Base-by-base conservation (phyloP, 2,113 vertebrate genomes). In the Psettodes erumei region DNA sequence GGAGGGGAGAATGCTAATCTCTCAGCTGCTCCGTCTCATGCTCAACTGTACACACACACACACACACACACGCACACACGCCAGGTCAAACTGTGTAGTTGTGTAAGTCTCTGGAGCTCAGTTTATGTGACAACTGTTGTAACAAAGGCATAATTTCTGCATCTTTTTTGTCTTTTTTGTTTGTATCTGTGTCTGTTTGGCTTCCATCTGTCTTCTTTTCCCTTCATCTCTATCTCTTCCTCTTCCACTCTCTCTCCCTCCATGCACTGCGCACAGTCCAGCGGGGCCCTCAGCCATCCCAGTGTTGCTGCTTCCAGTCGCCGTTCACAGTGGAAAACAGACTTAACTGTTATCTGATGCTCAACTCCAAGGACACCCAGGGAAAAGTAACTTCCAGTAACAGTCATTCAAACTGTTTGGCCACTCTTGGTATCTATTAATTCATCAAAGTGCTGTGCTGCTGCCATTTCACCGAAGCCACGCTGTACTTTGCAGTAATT, bases 21-120 rank as follows among this genome's bases (percentile, higher is more conserved):
- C 79, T 90, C 86, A 85, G 85, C 79, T 83, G 84, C 73, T 79
- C 78, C 27, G 81, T 79, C 72, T 81, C 78, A 87, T 76, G 75
- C 69, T 48, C 71, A 59, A 25, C 9, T 19, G 74, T 33, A 72
- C 66, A 70, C 50, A 70, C 43, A 50, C 27, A 71, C 42, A 42
- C 48, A 51, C 35, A 51, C 47, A 72, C 35, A 76, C 59, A 75
- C 65, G 67, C 50, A 60, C 47, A 75, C n/a, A 21, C 11, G 33
- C 16, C 35, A 45, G 59, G 67, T 66, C 68, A 79, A 51, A 79
- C 83, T 71, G 61, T 9, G 40, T 5, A 64, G 75, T 79, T 83
- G 79, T 82, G 73, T 75, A 86, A 86, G 73, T 35, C 50, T 81
- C 62, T 72, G 55, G 59, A 59, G 64, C 66, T 53, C 45, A 42